Evolutionary conservation across 2,113 vertebrate genomes (phyloP).

Genomic region (Globicephala melas): DNA sequence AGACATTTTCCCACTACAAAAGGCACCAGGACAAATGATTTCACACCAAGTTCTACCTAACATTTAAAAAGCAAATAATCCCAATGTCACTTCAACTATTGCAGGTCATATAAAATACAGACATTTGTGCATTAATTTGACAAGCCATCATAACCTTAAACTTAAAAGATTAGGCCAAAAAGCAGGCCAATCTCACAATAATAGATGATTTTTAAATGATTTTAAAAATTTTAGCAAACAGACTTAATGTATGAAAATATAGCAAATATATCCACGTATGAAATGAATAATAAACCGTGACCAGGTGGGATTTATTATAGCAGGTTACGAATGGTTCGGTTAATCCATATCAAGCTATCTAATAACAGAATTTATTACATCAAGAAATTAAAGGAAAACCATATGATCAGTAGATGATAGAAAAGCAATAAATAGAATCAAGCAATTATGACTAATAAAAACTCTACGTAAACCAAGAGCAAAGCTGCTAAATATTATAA

Average conservation of each 20-base stretch:
- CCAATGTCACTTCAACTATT: background rate
- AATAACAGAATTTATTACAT: background rate
- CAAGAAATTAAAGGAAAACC: background rate
- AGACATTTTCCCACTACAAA: background rate
- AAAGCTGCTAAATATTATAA: background rate
- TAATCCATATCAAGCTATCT: background rate
- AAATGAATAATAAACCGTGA: background rate
- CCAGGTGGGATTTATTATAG: background rate
- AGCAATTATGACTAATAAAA: background rate
- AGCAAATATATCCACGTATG: background rate
- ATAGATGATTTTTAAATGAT: background rate
- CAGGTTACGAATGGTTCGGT: background rate
- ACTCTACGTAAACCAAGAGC: background rate
- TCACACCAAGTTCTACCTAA: background rate
- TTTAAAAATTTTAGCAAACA: background rate
- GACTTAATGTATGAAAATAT: background rate
- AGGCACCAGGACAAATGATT: background rate
- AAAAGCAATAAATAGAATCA: background rate
- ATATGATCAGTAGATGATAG: background rate
- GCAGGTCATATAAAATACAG: background rate
- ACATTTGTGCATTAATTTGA: background rate
- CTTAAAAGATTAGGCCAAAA: background rate
- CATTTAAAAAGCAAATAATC: background rate
- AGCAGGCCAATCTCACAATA: background rate
- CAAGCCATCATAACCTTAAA: background rate